Conservation (phyloP, 2,113 vertebrate genomes). For the cattle (Bos taurus) region DNA sequence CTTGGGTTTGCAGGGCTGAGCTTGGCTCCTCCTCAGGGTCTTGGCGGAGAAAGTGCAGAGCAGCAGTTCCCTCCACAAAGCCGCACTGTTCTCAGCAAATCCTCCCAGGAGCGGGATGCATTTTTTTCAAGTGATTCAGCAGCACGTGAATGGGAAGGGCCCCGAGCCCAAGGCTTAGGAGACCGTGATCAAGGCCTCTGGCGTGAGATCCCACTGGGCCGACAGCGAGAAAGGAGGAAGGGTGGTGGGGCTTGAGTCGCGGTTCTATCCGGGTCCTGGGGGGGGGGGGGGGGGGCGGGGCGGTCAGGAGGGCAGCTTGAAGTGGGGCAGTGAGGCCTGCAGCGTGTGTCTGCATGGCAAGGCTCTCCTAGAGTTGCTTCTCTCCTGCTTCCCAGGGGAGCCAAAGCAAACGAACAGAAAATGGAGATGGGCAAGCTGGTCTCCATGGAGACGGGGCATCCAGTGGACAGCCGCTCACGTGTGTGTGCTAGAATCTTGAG, state of each 20-base stretch:
- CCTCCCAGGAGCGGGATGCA: slow-evolving; percentile 78
- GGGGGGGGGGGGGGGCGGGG: background rate
- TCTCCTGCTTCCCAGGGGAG: background rate
- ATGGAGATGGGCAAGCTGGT: slow-evolving; percentile 30
- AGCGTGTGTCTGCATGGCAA: accelerated
- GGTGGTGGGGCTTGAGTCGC: accelerated
- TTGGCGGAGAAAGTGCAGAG: slow-evolving; percentile 78
- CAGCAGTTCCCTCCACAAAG: slow-evolving; percentile 82
- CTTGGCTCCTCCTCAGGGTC: slow-evolving; percentile 70
- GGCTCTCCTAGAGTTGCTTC: background rate
- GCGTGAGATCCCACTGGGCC: background rate
- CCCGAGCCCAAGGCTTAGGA: slow-evolving; percentile 70
- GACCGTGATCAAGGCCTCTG: slow-evolving; percentile 53
- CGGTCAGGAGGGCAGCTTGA: background rate
- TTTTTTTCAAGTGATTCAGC: slow-evolving; percentile 87
- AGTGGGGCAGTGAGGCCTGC: background rate
- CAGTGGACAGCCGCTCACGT: background rate
- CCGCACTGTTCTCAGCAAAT: slow-evolving; percentile 82
- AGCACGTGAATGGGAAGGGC: slow-evolving; percentile 83
- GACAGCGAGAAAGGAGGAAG: background rate
- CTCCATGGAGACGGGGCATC: slow-evolving; percentile 56
- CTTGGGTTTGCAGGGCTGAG: slow-evolving; percentile 48
- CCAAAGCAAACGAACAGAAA: slow-evolving; percentile 2
- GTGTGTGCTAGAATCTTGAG: background rate
- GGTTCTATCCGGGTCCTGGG: background rate